A percentile compares a stretch with the other conserved stretches of the same genome.
Evolutionary conservation across 2,888 invertebrate genomes (phyloP).

Genomic region (Andrena flavipes): DNA sequence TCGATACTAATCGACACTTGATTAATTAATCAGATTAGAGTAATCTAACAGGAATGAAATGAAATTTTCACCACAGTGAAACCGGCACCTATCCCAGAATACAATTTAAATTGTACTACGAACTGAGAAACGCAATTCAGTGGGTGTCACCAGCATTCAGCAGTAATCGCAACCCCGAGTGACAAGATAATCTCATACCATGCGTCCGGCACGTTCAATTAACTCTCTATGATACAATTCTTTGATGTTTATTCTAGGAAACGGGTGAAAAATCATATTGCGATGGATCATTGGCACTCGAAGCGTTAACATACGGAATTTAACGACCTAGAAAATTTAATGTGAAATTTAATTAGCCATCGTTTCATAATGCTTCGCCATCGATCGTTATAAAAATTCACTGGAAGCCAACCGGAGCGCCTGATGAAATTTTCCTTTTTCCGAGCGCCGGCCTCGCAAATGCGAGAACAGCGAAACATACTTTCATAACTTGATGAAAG

Average conservation of each 20-base stretch:
- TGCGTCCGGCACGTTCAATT: background rate
- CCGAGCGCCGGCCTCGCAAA: background rate
- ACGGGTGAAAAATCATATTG: background rate
- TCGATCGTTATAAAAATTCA: conserved; percentile 29
- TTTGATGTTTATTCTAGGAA: background rate
- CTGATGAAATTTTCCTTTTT: conserved; percentile 2
- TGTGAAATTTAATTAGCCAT: conserved; percentile 46
- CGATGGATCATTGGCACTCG: no score
- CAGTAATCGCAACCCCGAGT: background rate
- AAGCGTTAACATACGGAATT: conserved; percentile 11
- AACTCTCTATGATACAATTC: background rate
- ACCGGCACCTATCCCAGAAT: background rate
- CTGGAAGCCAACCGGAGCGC: background rate
- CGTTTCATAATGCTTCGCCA: conserved; percentile 2
- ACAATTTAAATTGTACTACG: background rate
- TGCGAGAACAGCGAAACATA: background rate
- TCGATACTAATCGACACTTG: background rate
- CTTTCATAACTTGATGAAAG: conserved; percentile 20
- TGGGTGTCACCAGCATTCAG: conserved; percentile 7
- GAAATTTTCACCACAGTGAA: no score
- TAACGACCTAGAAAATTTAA: conserved; percentile 36
- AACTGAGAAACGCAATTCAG: conserved; percentile 7
- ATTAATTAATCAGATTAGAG: conserved; percentile 6
- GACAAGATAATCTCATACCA: conserved; percentile 9
- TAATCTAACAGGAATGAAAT: no score